Percentiles rank a stretch among this genome's conserved stretches.
Evolutionary conservation across 1,140 invertebrate species (phyloP).

Genomic region (Chelonus insularis): DNA sequence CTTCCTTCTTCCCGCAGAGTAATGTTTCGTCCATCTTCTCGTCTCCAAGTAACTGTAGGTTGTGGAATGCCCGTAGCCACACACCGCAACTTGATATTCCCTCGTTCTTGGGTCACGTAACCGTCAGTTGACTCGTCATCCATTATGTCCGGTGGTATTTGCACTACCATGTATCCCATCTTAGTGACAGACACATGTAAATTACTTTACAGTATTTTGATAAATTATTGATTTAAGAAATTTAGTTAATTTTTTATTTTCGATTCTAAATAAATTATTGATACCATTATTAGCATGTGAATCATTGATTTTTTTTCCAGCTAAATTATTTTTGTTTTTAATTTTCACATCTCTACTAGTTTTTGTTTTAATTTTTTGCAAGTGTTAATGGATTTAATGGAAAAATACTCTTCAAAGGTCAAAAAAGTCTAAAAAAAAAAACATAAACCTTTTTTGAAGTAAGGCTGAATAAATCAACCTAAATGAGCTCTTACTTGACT

Average conservation of each 20-base stretch:
- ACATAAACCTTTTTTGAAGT: too few relatives aligned
- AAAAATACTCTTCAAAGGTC: too few relatives aligned
- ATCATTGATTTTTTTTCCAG: too few relatives aligned
- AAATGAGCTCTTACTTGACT: slow-evolving; percentile 70
- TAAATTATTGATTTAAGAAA: neutral
- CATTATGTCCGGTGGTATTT: slow-evolving; percentile 82
- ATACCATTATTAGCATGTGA: too few relatives aligned
- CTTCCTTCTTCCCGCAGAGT: slow-evolving; percentile 68
- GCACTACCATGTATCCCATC: slow-evolving; percentile 81
- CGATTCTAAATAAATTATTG: too few relatives aligned
- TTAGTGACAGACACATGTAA: slow-evolving; percentile 43
- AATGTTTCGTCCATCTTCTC: slow-evolving; percentile 76
- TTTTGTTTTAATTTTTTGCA: too few relatives aligned
- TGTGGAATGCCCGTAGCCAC: slow-evolving; percentile 78
- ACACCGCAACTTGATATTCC: slow-evolving; percentile 75
- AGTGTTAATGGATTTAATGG: too few relatives aligned
- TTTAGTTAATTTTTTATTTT: too few relatives aligned
- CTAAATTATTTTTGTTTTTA: too few relatives aligned
- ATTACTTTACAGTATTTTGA: neutral
- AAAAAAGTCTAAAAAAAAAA: too few relatives aligned
- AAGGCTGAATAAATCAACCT: too few relatives aligned
- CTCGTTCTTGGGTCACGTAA: slow-evolving; percentile 68
- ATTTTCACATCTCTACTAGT: too few relatives aligned
- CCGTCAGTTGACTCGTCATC: slow-evolving; percentile 60
- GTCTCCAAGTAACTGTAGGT: slow-evolving; percentile 76